Evolutionary conservation across 2,888 invertebrate genomes (phyloP).

Genomic region (Nowickia ferox): DNA sequence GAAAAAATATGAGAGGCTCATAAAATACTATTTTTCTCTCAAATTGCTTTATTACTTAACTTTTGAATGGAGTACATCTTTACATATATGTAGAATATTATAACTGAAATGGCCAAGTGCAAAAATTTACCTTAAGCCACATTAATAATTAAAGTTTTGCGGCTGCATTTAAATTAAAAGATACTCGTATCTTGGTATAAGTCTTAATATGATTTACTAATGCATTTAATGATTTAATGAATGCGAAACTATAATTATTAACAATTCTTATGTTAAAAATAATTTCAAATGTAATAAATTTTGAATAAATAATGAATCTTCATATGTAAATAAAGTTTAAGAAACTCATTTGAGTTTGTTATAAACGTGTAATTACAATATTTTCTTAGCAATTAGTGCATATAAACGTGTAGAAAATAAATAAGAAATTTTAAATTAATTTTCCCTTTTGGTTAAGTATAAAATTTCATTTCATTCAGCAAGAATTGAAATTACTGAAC

Average conservation of each 20-base stretch:
- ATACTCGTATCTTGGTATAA: neutral
- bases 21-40: neutral
- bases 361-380: no score
- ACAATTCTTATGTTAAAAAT: neutral
- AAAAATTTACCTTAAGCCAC: constrained; percentile 11
- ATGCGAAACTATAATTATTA: constrained; percentile 11
- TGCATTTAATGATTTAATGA: constrained; percentile 2
- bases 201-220: neutral
- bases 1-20: no score
- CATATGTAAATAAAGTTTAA: no score
- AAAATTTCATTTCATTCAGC: no score
- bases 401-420: no score
- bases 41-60: neutral
- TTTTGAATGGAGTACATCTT: neutral
- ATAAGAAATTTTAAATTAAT: no score
- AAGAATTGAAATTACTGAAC: no score
- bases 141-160: neutral
- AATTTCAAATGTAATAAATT: neutral
- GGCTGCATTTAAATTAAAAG: neutral
- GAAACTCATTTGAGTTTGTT: no score
- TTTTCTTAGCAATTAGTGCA: no score
- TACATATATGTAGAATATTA: no score
- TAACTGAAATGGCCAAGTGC: neutral
- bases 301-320: no score
- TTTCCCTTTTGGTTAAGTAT: no score